Conservation (phyloP, 2,888 invertebrate species). For the Cantharis flavilabris region DNA sequence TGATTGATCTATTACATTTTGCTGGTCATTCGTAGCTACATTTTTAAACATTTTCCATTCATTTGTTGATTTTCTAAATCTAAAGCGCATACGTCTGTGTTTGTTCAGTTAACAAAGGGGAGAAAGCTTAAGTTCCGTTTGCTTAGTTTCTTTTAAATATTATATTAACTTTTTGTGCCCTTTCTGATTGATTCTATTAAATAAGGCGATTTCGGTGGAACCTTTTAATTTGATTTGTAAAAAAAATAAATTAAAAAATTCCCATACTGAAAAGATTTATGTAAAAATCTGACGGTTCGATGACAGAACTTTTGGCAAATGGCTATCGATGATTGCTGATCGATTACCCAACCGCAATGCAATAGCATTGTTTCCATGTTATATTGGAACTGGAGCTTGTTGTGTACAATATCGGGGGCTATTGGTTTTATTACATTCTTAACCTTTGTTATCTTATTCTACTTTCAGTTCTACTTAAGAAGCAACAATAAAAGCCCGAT, state of each 20-base stretch:
- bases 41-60: conserved; percentile 20
- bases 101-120: conserved; percentile 21
- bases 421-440: conserved; percentile 26
- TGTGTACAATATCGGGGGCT: conserved; percentile 14
- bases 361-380: conserved; percentile 15
- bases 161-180: not conserved
- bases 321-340: conserved; percentile 39
- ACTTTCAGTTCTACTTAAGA: not conserved
- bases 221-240: not conserved
- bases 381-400: conserved; percentile 6
- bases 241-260: not conserved
- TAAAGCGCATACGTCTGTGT: conserved; percentile 22
- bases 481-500: not conserved
- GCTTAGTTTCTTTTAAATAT: conserved; percentile 24
- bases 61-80: conserved; percentile 34
- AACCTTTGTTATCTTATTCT: conserved; percentile 11
- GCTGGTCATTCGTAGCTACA: conserved; percentile 24
- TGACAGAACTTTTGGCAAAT: conserved; percentile 38
- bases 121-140: conserved; percentile 16
- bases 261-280: conserved; percentile 35
- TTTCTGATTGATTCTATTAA: not conserved
- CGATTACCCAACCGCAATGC: conserved; percentile 35
- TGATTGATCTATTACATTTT: conserved; percentile 36
- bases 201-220: not conserved
- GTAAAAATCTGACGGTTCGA: conserved; percentile 38